These are phyloP conservation scores for Galeruca laticollis DNA, from an alignment of 2,888 invertebrate genomes.

Conservation along the genomic window DNA sequence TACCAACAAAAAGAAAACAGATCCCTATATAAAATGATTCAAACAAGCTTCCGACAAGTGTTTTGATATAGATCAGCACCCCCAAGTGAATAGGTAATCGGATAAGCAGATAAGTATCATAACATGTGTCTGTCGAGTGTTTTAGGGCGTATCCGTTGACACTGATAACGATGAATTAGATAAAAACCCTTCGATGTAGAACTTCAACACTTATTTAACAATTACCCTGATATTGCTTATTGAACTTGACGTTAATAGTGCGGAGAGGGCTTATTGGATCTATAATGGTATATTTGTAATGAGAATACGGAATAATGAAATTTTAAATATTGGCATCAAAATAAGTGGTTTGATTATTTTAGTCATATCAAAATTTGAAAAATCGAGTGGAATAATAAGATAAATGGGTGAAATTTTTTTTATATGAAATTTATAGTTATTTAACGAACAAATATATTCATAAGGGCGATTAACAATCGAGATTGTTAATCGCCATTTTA, in stretches of 20 bases:
- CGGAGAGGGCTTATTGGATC: conserved; percentile 15
- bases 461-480: no score
- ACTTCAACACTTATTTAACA: conserved; percentile 46
- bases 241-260: conserved; percentile 43
- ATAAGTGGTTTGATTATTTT: neutral
- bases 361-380: neutral
- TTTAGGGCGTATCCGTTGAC: conserved; percentile 52
- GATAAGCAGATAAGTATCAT: conserved; percentile 64
- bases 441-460: no score
- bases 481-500: no score
- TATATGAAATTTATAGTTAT: no score
- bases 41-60: conserved; percentile 30
- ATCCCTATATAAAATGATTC: neutral
- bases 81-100: conserved; percentile 53
- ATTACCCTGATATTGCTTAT: conserved; percentile 44
- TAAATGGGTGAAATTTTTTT: no score
- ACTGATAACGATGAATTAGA: conserved; percentile 50
- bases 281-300: conserved; percentile 1
- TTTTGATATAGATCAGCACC: conserved; percentile 38
- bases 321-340: neutral
- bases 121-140: conserved; percentile 63
- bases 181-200: conserved; percentile 43
- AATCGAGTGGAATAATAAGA: no score
- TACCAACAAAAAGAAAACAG: neutral
- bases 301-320: neutral